Conservation (phyloP, 2,113 vertebrate genomes). For the Lontra canadensis region DNA sequence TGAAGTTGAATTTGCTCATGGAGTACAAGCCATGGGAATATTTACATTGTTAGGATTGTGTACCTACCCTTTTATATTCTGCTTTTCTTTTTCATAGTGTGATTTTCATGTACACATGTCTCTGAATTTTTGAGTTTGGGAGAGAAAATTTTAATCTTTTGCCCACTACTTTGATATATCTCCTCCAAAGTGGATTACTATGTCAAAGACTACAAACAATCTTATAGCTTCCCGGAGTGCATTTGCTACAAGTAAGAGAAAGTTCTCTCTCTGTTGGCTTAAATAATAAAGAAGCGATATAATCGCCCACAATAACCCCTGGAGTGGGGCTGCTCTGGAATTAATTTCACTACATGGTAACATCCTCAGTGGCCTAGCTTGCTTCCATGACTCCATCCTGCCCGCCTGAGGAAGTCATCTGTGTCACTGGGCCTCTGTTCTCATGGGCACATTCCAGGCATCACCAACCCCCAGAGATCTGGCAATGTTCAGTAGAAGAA, state of each 20-base stretch:
- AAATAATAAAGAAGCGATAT: background rate
- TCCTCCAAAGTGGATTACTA: conserved; percentile 27
- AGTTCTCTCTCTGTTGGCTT: background rate
- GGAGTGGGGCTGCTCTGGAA: background rate
- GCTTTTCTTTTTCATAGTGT: background rate
- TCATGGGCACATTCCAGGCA: background rate
- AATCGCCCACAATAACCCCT: background rate
- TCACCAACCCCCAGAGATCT: background rate
- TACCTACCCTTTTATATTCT: background rate
- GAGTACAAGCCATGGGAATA: background rate
- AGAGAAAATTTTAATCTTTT: background rate
- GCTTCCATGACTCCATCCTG: background rate
- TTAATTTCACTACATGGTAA: background rate
- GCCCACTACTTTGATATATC: background rate
- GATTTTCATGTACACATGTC: background rate
- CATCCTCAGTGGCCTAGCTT: background rate
- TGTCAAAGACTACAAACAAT: background rate
- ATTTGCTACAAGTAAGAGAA: conserved; percentile 1
- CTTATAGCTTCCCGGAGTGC: background rate
- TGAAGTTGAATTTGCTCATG: background rate
- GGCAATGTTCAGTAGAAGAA: background rate
- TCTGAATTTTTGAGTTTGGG: background rate
- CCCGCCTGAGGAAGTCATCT: background rate
- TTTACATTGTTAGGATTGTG: background rate
- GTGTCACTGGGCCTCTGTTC: background rate